These are phyloP conservation scores for Volucella bombylans DNA, from an alignment of 2,888 invertebrate genomes.

Conservation along the genomic window DNA sequence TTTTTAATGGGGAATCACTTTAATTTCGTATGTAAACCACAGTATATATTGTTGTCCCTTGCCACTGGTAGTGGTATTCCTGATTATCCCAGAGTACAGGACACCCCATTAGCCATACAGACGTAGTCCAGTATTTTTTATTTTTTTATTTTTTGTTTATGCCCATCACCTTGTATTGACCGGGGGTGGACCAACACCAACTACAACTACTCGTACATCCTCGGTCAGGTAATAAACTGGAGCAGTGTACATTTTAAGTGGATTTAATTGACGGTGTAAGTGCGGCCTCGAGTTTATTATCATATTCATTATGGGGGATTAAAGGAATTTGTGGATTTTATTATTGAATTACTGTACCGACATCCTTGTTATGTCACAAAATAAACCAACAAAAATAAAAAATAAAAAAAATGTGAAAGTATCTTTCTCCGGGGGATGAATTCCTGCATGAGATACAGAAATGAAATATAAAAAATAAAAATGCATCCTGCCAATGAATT, in stretches of 20 bases:
- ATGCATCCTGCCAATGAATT: slow-evolving; percentile 71
- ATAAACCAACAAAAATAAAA: slow-evolving; percentile 23
- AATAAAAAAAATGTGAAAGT: not conserved
- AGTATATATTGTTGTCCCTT: slow-evolving; percentile 65
- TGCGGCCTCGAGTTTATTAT: slow-evolving; percentile 74
- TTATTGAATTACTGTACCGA: slow-evolving; percentile 80
- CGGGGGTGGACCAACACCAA: too few relatives aligned
- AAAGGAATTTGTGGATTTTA: slow-evolving; percentile 82
- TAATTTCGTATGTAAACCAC: slow-evolving; percentile 71
- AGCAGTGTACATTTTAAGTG: slow-evolving; percentile 78
- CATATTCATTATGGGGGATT: slow-evolving; percentile 82
- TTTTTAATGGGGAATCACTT: slow-evolving; percentile 72
- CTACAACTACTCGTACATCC: slow-evolving; percentile 45
- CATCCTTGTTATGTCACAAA: slow-evolving; percentile 68
- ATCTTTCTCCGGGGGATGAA: slow-evolving; percentile 26
- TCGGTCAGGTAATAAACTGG: slow-evolving; percentile 72
- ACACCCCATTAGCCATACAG: slow-evolving; percentile 43
- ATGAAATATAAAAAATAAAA: slow-evolving; percentile 25
- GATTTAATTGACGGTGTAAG: slow-evolving; percentile 80
- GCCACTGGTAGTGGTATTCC: slow-evolving; percentile 25
- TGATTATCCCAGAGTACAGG: not conserved
- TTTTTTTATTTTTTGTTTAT: slow-evolving; percentile 9
- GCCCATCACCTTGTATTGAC: too few relatives aligned
- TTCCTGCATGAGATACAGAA: not conserved
- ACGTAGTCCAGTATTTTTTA: slow-evolving; percentile 1